These are phyloP conservation scores for Miichthys miiuy DNA, from an alignment of 2,797 vertebrate species.

Conservation along the genomic window DNA sequence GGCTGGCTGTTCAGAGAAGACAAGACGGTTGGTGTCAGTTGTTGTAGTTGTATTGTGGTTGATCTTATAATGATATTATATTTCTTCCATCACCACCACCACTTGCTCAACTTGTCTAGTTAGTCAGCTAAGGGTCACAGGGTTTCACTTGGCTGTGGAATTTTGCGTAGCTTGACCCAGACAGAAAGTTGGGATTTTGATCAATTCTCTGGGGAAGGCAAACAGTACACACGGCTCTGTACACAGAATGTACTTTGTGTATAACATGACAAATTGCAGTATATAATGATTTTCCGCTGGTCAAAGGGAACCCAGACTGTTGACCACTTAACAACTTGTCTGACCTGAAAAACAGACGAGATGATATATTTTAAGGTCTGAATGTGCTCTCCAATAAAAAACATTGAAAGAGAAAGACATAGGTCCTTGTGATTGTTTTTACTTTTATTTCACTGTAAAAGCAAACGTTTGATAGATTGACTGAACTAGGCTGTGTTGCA, in stretches of 20 bases:
- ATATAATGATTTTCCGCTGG: background rate
- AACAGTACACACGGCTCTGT: background rate
- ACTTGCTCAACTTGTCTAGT: background rate
- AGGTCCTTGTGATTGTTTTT: background rate
- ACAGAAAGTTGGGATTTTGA: conserved; percentile 21
- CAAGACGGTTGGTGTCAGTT: conserved; percentile 89
- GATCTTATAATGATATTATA: background rate
- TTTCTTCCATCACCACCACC: background rate
- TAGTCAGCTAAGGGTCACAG: conserved; percentile 6
- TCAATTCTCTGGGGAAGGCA: background rate
- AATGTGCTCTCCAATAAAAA: background rate
- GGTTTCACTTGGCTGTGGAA: background rate
- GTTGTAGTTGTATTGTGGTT: background rate
- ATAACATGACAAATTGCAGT: background rate
- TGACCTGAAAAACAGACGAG: conserved; percentile 14
- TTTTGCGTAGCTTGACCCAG: conserved; percentile 27
- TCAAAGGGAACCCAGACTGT: conserved; percentile 6
- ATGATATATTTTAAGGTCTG: background rate
- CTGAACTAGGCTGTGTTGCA: background rate
- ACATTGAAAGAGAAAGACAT: background rate
- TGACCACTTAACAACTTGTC: conserved; percentile 8
- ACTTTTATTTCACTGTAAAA: background rate
- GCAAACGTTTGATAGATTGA: background rate
- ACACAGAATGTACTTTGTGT: conserved; percentile 4
- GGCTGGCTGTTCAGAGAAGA: conserved; percentile 99